These are phyloP conservation scores for Brassicogethes aeneus DNA, from an alignment of 2,888 invertebrate genomes.

Conservation along the genomic window DNA sequence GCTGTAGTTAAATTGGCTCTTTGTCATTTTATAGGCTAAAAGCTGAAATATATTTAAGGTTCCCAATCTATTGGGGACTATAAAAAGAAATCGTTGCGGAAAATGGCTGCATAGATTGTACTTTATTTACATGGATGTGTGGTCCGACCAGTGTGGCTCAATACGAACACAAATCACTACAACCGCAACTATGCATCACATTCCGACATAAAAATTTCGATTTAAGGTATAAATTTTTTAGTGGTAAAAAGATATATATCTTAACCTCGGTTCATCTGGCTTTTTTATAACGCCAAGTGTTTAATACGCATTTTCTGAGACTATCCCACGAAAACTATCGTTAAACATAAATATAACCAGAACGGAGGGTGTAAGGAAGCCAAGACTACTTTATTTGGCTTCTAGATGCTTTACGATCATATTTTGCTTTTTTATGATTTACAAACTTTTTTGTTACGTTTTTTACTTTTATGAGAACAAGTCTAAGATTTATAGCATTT, in stretches of 20 bases:
- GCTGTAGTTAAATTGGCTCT: slow-evolving; percentile 1
- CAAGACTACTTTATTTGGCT: slow-evolving; percentile 8
- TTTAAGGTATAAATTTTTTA: slow-evolving; percentile 22
- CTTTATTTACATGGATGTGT: slow-evolving; percentile 8
- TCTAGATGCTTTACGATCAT: slow-evolving; percentile 10
- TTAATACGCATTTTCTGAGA: slow-evolving; percentile 4
- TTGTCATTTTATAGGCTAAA: slow-evolving; percentile 6
- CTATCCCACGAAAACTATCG: slow-evolving; percentile 5
- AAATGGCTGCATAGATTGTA: slow-evolving; percentile 5
- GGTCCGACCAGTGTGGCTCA: slow-evolving; percentile 2
- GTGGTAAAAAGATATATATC: slow-evolving; percentile 22
- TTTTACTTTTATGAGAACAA: no score
- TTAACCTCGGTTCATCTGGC: slow-evolving; percentile 7
- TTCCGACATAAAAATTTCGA: slow-evolving; percentile 22
- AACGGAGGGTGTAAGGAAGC: slow-evolving; percentile 7
- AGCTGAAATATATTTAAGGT: slow-evolving; percentile 6
- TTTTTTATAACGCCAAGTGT: slow-evolving; percentile 9
- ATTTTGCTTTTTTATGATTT: slow-evolving; percentile 12
- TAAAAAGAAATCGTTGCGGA: slow-evolving; percentile 6
- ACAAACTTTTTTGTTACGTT: slow-evolving; percentile 7
- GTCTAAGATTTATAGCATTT: no score
- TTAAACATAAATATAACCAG: slow-evolving; percentile 4
- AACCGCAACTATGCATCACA: slow-evolving; percentile 20
- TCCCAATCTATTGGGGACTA: slow-evolving; percentile 3
- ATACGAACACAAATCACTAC: slow-evolving; percentile 17